A percentile compares a stretch with the other conserved stretches of the same genome.
These are phyloP conservation scores for Tetraodon nigroviridis DNA, from an alignment of 2,113 vertebrate genomes.

Conservation along the genomic window DNA sequence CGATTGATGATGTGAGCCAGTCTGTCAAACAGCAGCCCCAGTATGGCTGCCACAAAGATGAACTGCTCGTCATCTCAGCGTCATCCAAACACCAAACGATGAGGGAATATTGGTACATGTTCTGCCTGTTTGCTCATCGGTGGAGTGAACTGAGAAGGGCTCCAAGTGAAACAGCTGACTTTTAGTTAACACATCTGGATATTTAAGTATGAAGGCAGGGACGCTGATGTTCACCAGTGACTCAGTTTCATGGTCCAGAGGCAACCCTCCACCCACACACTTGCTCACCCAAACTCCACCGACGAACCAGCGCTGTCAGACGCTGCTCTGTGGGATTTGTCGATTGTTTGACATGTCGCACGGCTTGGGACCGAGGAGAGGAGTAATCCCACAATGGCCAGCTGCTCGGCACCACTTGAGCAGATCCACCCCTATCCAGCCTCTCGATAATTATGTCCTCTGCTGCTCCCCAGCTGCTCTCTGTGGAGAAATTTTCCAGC, in stretches of 20 bases:
- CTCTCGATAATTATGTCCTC: conserved; percentile 32
- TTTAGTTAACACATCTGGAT: too few species aligned
- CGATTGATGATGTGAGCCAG: conserved; percentile 8
- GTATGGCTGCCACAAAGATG: conserved; percentile 21
- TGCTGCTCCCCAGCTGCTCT: conserved; percentile 31
- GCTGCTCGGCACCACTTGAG: conserved; percentile 42
- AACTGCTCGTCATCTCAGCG: neutral
- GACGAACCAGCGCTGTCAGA: conserved; percentile 14
- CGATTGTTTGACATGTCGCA: conserved; percentile 14
- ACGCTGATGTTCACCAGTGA: neutral
- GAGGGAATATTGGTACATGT: too few species aligned
- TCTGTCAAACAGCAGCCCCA: conserved; percentile 9
- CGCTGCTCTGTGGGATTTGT: conserved; percentile 10
- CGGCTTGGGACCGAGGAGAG: conserved; percentile 18
- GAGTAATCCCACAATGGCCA: conserved; percentile 25
- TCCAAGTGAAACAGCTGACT: too few species aligned
- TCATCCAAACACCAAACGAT: too few species aligned
- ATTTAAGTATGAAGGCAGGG: neutral
- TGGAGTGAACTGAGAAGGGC: too few species aligned
- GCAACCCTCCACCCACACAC: neutral
- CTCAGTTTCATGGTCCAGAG: neutral
- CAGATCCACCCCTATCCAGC: conserved; percentile 18
- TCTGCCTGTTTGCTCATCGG: too few species aligned
- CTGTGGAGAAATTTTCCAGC: conserved; percentile 7
- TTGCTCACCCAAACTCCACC: conserved; percentile 1